These are phyloP conservation scores for Cephalotes varians DNA, from an alignment of 2,888 invertebrate species.

Conservation along the genomic window DNA sequence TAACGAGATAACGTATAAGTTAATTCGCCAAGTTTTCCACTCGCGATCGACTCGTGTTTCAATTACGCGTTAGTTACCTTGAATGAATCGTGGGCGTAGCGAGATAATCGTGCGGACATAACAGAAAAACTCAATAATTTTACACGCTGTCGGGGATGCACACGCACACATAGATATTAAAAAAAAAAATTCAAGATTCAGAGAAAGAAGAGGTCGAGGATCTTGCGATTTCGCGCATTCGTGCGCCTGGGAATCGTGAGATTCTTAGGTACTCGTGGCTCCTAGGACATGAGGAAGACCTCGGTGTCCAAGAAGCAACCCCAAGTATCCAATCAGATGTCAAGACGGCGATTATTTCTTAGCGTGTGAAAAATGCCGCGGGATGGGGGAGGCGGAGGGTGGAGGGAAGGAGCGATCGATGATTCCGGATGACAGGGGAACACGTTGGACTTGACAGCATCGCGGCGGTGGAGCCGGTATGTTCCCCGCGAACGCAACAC, in stretches of 20 bases:
- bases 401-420: constrained; percentile 33
- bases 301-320: background rate
- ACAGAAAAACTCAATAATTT: background rate
- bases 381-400: background rate
- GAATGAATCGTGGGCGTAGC: background rate
- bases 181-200: background rate
- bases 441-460: constrained; percentile 66
- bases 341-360: constrained; percentile 44
- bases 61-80: background rate
- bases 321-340: constrained; percentile 18
- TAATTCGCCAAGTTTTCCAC: background rate
- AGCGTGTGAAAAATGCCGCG: constrained; percentile 32
- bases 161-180: too few relatives aligned
- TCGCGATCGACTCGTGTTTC: background rate
- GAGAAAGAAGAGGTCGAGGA: background rate
- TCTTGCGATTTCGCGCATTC: background rate
- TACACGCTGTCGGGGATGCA: background rate
- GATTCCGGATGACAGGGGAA: constrained; percentile 57
- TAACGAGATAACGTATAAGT: constrained; percentile 12
- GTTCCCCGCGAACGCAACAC: constrained; percentile 69
- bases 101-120: background rate
- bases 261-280: background rate
- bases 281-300: background rate
- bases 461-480: constrained; percentile 48
- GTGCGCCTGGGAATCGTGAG: background rate